A percentile compares a stretch with the other conserved stretches of the same genome.
These are phyloP conservation scores for Lottia gigantea DNA, from an alignment of 2,888 invertebrate species.

Conservation along the genomic window DNA sequence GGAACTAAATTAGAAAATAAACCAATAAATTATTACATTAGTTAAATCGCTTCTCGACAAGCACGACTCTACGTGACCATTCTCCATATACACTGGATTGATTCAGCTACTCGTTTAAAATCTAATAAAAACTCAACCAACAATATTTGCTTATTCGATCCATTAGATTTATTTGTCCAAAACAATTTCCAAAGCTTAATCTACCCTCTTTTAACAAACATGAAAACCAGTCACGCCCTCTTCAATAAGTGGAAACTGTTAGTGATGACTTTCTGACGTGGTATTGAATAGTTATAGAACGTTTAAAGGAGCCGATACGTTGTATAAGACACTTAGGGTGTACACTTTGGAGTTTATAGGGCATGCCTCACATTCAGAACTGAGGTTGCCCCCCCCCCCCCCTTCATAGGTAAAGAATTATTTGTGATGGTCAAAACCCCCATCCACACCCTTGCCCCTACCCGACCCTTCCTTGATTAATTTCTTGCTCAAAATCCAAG, in stretches of 20 bases:
- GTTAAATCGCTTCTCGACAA: background rate
- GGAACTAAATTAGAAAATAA: constrained; percentile 6
- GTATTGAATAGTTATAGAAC: too few relatives aligned
- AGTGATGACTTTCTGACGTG: too few relatives aligned
- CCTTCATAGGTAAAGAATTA: too few relatives aligned
- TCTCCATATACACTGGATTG: background rate
- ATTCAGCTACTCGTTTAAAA: background rate
- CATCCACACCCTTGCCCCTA: too few relatives aligned
- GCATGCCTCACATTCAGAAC: too few relatives aligned
- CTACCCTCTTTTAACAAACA: background rate
- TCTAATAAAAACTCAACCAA: constrained; percentile 8
- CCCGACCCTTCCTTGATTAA: too few relatives aligned
- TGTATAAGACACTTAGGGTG: too few relatives aligned
- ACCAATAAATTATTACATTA: constrained; percentile 11
- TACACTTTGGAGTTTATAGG: too few relatives aligned
- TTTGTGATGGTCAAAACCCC: too few relatives aligned
- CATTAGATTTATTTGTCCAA: constrained; percentile 9
- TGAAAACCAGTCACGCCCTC: background rate
- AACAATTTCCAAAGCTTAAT: background rate
- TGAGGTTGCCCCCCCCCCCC: too few relatives aligned
- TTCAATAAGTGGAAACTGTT: background rate
- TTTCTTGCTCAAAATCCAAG: too few relatives aligned
- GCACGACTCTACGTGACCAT: constrained; percentile 8
- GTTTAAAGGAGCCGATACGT: too few relatives aligned
- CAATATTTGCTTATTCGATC: constrained; percentile 11